Percentiles rank a stretch among this genome's conserved stretches.
Evolutionary conservation across 2,888 invertebrate species (phyloP).

Genomic region (Listrodromus nycthemerus): DNA sequence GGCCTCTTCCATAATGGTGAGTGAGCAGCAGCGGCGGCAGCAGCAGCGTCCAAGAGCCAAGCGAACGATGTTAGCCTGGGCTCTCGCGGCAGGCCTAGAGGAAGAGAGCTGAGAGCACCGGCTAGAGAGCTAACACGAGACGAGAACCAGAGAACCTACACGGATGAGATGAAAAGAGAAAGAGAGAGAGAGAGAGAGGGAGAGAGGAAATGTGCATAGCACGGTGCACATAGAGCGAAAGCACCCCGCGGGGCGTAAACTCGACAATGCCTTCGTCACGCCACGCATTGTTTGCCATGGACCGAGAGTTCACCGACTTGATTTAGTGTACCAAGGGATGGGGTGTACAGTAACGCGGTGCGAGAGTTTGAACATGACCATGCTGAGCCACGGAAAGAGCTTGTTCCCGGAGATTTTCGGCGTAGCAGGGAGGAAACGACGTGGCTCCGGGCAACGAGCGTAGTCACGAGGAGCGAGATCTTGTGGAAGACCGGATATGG

Average conservation of each 20-base stretch:
- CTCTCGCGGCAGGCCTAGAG: slow-evolving; percentile 33
- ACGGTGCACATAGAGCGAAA: slow-evolving; percentile 65
- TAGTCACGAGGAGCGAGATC: neutral
- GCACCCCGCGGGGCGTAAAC: slow-evolving; percentile 82
- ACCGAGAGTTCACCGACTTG: slow-evolving; percentile 79
- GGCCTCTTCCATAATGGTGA: slow-evolving; percentile 79
- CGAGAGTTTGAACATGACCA: slow-evolving; percentile 35
- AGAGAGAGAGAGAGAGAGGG: slow-evolving; percentile 45
- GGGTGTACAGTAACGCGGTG: slow-evolving; percentile 13
- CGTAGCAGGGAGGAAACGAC: slow-evolving; percentile 66
- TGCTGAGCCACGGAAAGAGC: slow-evolving; percentile 78
- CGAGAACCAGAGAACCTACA: slow-evolving; percentile 36
- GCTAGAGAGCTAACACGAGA: slow-evolving; percentile 42
- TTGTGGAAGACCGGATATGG: slow-evolving; percentile 16
- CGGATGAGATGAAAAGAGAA: slow-evolving; percentile 34
- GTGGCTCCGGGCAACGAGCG: neutral
- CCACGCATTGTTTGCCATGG: slow-evolving; percentile 81
- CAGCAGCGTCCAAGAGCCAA: slow-evolving; percentile 48
- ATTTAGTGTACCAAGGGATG: slow-evolving; percentile 76
- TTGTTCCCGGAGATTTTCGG: slow-evolving; percentile 77
- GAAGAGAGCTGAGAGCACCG: slow-evolving; percentile 43
- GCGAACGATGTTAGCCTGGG: slow-evolving; percentile 53
- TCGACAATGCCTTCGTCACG: slow-evolving; percentile 83
- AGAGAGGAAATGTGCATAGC: slow-evolving; percentile 33
- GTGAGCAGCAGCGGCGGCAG: slow-evolving; percentile 66